A percentile compares a stretch with the other conserved stretches of the same genome.
Evolutionary conservation across 2,888 invertebrate genomes (phyloP).

Genomic region (Nasonia oneida): DNA sequence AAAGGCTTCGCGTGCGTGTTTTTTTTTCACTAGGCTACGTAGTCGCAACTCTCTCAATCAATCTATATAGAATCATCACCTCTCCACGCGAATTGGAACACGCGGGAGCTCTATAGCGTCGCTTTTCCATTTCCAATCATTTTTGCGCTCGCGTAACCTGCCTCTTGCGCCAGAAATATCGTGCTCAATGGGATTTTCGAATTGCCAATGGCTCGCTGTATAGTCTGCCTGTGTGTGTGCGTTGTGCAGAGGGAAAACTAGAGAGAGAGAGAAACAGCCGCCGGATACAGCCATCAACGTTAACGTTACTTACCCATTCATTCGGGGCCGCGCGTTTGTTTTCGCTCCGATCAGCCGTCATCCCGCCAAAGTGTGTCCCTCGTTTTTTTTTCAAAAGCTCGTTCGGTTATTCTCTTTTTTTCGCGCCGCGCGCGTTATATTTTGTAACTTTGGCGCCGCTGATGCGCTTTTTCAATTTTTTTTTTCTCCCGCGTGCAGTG

Average conservation of each 20-base stretch:
- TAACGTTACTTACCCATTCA: slow-evolving; percentile 41
- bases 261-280: slow-evolving; percentile 22
- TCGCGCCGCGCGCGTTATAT: neutral
- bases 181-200: slow-evolving; percentile 40
- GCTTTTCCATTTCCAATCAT: slow-evolving; percentile 30
- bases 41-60: neutral
- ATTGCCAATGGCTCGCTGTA: slow-evolving; percentile 31
- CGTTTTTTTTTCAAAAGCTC: neutral
- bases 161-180: slow-evolving; percentile 12
- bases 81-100: neutral
- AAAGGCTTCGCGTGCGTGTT: neutral
- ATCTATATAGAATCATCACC: neutral
- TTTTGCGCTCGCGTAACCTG: slow-evolving; percentile 18
- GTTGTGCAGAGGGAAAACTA: neutral
- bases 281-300: slow-evolving; percentile 56
- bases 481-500: neutral
- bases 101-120: neutral
- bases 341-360: slow-evolving; percentile 32
- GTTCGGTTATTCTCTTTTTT: neutral
- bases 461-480: slow-evolving; percentile 16
- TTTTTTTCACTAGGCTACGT: no score
- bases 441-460: neutral
- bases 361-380: slow-evolving; percentile 30
- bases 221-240: neutral
- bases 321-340: slow-evolving; percentile 26